Percentiles rank a stretch among this genome's conserved stretches.
Evolutionary conservation across 1,140 invertebrate genomes (phyloP).

Genomic region (Acromyrmex charruanus): DNA sequence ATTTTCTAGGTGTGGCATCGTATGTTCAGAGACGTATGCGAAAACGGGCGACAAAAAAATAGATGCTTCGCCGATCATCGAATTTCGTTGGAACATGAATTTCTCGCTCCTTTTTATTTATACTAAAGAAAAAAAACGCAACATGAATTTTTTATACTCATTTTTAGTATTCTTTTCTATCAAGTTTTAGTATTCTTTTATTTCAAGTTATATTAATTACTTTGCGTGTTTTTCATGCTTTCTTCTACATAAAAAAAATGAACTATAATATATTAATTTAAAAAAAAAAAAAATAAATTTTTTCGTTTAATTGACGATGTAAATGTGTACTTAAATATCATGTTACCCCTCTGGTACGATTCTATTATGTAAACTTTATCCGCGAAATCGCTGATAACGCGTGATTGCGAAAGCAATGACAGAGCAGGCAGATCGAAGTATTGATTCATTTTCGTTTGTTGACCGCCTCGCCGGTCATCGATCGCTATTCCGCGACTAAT

Average conservation of each 20-base stretch:
- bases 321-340: neutral
- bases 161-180: neutral
- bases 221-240: neutral
- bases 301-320: neutral
- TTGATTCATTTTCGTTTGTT: constrained; percentile 49
- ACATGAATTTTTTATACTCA: neutral
- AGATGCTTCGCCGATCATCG: neutral
- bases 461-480: neutral
- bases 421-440: neutral
- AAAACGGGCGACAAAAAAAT: neutral
- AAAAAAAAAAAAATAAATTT: neutral
- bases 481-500: constrained; percentile 23
- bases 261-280: neutral
- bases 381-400: constrained; percentile 6
- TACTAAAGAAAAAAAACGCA: neutral
- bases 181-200: neutral
- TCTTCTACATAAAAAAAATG: neutral
- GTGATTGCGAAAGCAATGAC: neutral
- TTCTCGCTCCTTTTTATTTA: neutral
- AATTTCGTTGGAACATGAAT: neutral
- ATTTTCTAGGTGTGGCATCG: neutral
- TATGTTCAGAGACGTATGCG: constrained; percentile 5
- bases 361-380: constrained; percentile 35
- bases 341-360: neutral
- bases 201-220: neutral